Evolutionary conservation across 2,797 vertebrate species (phyloP), one percentile per base, ranked within the genome.

Genomic region (Anabacerthia variegaticeps): DNA sequence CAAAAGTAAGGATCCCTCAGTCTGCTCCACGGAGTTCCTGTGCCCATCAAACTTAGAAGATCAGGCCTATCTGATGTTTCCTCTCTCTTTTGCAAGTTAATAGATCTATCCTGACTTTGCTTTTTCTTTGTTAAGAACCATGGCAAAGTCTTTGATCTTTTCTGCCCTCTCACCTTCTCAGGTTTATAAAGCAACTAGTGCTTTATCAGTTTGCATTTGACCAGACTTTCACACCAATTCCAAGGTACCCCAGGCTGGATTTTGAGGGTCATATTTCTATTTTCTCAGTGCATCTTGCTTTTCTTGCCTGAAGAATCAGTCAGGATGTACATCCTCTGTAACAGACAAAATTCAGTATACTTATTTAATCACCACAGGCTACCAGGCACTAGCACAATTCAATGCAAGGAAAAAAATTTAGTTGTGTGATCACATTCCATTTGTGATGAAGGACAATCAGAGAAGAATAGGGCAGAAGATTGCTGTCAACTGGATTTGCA

Each of bases 401-500:
- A 81, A 46, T 3, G 6, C 28, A 89, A 88, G 73, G 19, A 81
- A 55, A 61, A 66, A 59, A 59, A 9, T 23, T 6, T 28, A 58
- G 55, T 71, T 84, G 28, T 68, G 90, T 91, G 73, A 75, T 92
- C 56, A 30, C 23, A 84, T 91, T 74, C 22, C 21, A 66, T 73
- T 91, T 95, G 58, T 76, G 62, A 75, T 75, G 74, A 93, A 89
- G 75, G 79, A 88, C 44, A 82, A 82, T 24, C 43, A 69, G 39
- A 58, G 85, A 92, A 91, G 62, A 94, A 84, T 43, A 88, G 58
- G 55, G n/a, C 0, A 0, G 68, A 85, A 95, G 54, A 46, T 68
- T 95, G 85, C 86, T 88, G 61, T 94, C 82, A 92, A 66, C 51
- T 17, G 44, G 71, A 94, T 93, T 95, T 61, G 41, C 49, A 93